A percentile compares a stretch with the other conserved stretches of the same genome.
Conservation (phyloP, 1,140 invertebrate species). For the Diorhabda elongata region DNA sequence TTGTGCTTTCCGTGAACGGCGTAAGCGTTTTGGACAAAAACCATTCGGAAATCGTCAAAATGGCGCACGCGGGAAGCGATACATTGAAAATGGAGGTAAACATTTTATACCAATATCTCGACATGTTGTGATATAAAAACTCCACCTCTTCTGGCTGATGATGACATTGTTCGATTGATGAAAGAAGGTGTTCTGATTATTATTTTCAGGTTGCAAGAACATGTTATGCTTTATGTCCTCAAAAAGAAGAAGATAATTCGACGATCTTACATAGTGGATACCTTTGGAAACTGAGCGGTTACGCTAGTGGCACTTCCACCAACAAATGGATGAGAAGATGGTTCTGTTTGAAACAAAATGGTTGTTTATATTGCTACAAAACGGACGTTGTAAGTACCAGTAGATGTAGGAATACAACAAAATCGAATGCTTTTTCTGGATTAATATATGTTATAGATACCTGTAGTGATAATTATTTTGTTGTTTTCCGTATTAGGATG, state of each 20-base stretch:
- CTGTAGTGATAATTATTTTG: not conserved
- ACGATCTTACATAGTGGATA: constrained; percentile 71
- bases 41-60: constrained; percentile 91
- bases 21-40: constrained; percentile 85
- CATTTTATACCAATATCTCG: constrained; percentile 4
- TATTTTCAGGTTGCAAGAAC: constrained; percentile 68
- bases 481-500: constrained; percentile 57
- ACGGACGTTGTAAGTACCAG: constrained; percentile 67
- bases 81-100: constrained; percentile 75
- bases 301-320: constrained; percentile 52
- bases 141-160: no score
- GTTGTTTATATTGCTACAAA: constrained; percentile 95
- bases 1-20: constrained; percentile 88
- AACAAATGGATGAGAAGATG: constrained; percentile 84
- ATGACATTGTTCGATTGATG: no score
- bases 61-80: constrained; percentile 84
- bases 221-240: constrained; percentile 69
- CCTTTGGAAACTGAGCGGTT: constrained; percentile 67
- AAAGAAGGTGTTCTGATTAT: not conserved
- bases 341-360: constrained; percentile 87
- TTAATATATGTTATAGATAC: not conserved
- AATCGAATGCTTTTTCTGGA: not conserved
- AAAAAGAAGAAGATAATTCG: constrained; percentile 52
- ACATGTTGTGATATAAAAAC: no score
- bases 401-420: not conserved